phyloP scores from a whole-genome alignment of 2,888 invertebrate genomes.

The Phrixothrix hirtus region DNA sequence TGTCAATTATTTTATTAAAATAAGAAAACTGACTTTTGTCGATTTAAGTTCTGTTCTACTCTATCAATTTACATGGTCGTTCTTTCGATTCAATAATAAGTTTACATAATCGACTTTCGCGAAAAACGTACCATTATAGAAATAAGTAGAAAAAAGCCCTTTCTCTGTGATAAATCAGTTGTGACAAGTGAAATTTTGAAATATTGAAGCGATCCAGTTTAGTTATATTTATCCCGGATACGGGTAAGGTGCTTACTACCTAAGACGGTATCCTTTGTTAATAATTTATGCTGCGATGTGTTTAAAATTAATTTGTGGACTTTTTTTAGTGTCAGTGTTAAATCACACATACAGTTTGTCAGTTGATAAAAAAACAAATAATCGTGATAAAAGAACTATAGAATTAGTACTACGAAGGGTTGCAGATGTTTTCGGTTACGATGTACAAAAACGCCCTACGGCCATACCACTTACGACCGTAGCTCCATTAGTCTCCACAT shows the following conservation, averaged over 20 bases:
- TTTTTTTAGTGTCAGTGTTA: conserved; percentile 14
- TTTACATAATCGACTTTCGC: conserved; percentile 49
- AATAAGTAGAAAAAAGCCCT: conserved; percentile 45
- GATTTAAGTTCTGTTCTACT: conserved; percentile 18
- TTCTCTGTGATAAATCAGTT: conserved; percentile 47
- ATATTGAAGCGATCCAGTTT: conserved; percentile 35
- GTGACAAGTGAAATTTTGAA: conserved; percentile 46
- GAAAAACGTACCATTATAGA: conserved; percentile 46
- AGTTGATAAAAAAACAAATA: conserved; percentile 1
- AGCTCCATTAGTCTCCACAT: conserved; percentile 36
- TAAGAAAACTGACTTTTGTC: no score
- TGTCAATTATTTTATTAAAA: no score
- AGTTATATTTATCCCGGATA: conserved; percentile 42
- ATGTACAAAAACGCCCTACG: conserved; percentile 50
- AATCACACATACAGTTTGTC: background rate
- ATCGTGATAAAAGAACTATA: conserved; percentile 50
- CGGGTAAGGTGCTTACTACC: conserved; percentile 35
- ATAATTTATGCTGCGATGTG: conserved; percentile 12
- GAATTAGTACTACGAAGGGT: conserved; percentile 50
- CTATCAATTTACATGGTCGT: conserved; percentile 19
- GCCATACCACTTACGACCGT: conserved; percentile 42
- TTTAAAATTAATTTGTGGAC: conserved; percentile 3
- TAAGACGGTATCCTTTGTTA: no score
- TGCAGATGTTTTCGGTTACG: conserved; percentile 54
- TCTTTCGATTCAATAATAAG: conserved; percentile 44